These are phyloP conservation scores for Hybos culiciformis DNA, from an alignment of 2,888 invertebrate genomes.

Conservation along the genomic window DNA sequence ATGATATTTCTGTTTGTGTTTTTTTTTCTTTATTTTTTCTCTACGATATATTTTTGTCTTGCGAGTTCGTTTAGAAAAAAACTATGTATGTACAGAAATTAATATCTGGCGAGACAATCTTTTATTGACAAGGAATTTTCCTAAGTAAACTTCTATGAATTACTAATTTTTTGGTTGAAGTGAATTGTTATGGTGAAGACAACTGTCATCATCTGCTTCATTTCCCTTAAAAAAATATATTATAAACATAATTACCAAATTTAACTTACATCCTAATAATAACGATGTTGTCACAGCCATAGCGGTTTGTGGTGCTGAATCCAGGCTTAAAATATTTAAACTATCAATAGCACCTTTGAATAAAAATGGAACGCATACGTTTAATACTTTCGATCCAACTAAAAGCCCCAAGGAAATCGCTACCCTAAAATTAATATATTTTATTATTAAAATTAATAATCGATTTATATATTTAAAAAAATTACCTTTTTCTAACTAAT, in stretches of 20 bases:
- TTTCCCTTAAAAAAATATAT: neutral
- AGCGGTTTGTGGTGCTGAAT: constrained; percentile 66
- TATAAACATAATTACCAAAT: constrained; percentile 7
- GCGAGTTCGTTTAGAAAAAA: no score
- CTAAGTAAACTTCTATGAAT: no score
- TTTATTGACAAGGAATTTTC: no score
- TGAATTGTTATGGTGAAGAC: no score
- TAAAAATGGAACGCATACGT: constrained; percentile 86
- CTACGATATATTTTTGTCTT: no score
- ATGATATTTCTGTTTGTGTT: no score
- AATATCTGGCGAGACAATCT: no score
- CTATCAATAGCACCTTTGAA: constrained; percentile 89
- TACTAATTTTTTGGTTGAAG: no score
- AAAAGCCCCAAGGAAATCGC: constrained; percentile 67
- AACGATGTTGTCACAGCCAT: constrained; percentile 65
- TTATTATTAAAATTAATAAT: constrained; percentile 10
- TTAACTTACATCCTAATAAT: constrained; percentile 82
- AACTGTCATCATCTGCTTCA: no score
- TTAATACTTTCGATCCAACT: constrained; percentile 72
- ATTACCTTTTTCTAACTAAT: constrained; percentile 27
- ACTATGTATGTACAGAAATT: no score
- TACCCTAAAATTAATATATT: constrained; percentile 62
- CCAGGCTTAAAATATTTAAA: constrained; percentile 54
- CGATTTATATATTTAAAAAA: neutral
- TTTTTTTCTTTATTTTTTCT: no score